Conservation (phyloP, 35 echinoderm and acorn worm genomes). For the Ptychodera flava region DNA sequence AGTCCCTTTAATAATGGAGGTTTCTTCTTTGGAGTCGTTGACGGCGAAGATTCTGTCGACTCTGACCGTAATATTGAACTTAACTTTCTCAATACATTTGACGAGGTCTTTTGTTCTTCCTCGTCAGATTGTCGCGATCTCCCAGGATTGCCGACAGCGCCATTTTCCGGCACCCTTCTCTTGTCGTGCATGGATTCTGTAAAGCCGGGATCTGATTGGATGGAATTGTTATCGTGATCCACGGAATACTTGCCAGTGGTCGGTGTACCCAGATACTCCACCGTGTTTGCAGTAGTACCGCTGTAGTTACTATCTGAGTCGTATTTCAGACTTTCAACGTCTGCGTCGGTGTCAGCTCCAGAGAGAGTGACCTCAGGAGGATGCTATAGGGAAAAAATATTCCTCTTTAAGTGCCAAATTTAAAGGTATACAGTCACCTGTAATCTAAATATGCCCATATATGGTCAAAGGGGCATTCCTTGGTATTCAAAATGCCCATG, state of each 20-base stretch:
- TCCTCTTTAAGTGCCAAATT: too few species aligned
- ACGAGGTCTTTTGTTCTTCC: slow-evolving; percentile 11
- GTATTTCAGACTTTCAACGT: slow-evolving; percentile 15
- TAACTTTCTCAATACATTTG: slow-evolving; percentile 84
- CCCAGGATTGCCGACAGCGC: not conserved
- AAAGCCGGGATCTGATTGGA: not conserved
- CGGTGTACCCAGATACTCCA: not conserved
- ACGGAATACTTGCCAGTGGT: not conserved
- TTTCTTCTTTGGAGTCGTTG: slow-evolving; percentile 75
- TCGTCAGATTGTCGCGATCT: not conserved
- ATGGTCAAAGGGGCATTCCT: too few species aligned
- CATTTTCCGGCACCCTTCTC: not conserved
- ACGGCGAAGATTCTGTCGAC: slow-evolving; percentile 73
- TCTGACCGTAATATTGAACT: slow-evolving; percentile 89
- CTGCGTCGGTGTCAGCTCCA: slow-evolving; percentile 8
- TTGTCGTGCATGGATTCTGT: not conserved
- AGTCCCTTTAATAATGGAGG: slow-evolving; percentile 66
- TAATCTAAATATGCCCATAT: too few species aligned
- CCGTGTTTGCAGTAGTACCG: not conserved
- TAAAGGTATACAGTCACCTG: too few species aligned
- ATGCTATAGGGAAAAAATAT: not conserved
- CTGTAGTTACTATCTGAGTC: slow-evolving; percentile 13
- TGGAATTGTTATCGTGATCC: not conserved
- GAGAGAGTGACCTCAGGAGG: not conserved
- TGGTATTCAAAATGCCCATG: too few species aligned